Conservation (phyloP, 2,113 vertebrate genomes). For the Meleagris gallopavo region DNA sequence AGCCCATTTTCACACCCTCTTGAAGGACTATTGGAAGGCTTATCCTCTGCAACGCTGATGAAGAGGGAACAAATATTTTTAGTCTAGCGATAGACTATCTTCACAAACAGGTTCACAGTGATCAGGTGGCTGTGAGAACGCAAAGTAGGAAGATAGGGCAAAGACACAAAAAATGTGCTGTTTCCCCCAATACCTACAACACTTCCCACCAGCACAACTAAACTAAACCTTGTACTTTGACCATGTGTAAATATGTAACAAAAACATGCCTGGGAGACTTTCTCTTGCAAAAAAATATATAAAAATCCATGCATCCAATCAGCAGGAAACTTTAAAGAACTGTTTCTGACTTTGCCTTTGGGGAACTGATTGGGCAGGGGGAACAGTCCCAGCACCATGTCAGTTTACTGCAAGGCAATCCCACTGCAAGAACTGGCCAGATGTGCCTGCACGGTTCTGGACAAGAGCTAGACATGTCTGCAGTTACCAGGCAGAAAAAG, state of each 20-base stretch:
- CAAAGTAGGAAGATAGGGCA: not conserved
- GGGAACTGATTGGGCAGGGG: no score
- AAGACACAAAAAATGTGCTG: fast-evolving
- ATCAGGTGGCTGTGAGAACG: not conserved
- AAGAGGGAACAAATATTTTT: not conserved
- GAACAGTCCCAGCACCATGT: not conserved
- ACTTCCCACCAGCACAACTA: fast-evolving
- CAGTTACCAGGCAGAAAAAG: not conserved
- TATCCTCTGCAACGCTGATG: not conserved
- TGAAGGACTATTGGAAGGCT: not conserved
- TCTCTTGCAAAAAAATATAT: not conserved
- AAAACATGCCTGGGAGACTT: not conserved
- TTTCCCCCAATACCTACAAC: not conserved
- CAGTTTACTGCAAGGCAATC: not conserved
- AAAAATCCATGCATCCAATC: not conserved
- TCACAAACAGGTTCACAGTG: not conserved
- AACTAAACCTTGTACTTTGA: not conserved
- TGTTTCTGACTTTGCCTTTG: not conserved
- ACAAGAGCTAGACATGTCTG: not conserved
- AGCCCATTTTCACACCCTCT: not conserved
- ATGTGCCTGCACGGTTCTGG: not conserved
- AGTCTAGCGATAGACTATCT: not conserved
- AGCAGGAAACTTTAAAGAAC: not conserved
- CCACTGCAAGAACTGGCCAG: not conserved
- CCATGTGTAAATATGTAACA: not conserved